Conservation (phyloP, 1,140 invertebrate species). For the Bathynomus jamesi region DNA sequence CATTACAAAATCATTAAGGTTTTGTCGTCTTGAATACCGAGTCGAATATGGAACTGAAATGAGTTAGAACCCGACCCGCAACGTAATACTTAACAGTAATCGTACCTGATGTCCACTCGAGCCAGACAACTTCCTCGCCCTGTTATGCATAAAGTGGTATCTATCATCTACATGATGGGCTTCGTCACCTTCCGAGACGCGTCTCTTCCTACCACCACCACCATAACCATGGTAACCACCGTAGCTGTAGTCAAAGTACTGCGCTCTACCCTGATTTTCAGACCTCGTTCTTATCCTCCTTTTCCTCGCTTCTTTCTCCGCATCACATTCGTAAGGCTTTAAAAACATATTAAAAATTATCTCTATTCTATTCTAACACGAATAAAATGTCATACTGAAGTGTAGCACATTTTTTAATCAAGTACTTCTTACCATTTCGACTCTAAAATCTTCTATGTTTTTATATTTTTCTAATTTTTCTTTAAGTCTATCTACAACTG, state of each 20-base stretch:
- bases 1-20: too few relatives aligned
- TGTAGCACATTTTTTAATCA: too few relatives aligned
- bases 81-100: not conserved
- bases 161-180: not conserved
- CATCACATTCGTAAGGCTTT: slow-evolving; percentile 27
- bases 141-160: slow-evolving; percentile 3
- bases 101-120: not conserved
- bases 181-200: slow-evolving; percentile 33
- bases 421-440: slow-evolving; percentile 30
- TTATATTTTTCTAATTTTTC: slow-evolving; percentile 81
- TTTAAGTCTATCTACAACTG: slow-evolving; percentile 69
- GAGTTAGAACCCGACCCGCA: too few relatives aligned
- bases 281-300: slow-evolving; percentile 24
- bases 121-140: slow-evolving; percentile 28
- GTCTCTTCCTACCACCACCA: slow-evolving; percentile 10
- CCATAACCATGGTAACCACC: slow-evolving; percentile 2
- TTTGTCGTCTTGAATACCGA: too few relatives aligned
- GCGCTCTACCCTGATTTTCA: slow-evolving; percentile 16
- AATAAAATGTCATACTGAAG: not conserved
- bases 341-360: not conserved
- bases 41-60: too few relatives aligned
- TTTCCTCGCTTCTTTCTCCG: slow-evolving; percentile 26
- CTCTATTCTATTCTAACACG: not conserved
- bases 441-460: slow-evolving; percentile 82
- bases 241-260: not conserved